Conservation (phyloP, 2,113 vertebrate genomes). For the Ammospiza caudacuta region DNA sequence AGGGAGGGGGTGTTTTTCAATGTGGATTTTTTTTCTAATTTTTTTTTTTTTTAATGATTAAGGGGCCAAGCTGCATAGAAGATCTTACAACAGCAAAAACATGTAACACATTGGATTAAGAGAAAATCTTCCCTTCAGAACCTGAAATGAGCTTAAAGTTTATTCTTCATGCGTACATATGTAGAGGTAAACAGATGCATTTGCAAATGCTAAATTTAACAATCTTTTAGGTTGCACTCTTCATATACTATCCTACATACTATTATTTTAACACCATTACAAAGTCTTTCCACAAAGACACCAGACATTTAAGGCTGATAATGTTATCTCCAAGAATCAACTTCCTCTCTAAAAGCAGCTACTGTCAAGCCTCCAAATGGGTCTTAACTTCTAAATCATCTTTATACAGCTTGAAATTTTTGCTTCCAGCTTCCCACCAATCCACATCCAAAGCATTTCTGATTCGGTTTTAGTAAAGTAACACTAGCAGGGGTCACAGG, state of each 20-base stretch:
- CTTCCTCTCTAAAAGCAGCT: neutral
- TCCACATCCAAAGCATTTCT: neutral
- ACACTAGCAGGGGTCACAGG: accelerated
- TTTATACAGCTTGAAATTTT: neutral
- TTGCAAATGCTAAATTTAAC: neutral
- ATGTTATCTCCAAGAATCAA: neutral
- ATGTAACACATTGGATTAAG: neutral
- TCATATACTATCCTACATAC: neutral
- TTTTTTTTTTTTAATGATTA: neutral
- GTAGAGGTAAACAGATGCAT: neutral
- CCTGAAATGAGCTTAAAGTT: neutral
- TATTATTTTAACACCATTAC: neutral
- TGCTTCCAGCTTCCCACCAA: neutral
- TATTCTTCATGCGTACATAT: accelerated
- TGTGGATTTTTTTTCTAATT: neutral
- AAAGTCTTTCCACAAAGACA: neutral
- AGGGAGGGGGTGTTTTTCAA: neutral
- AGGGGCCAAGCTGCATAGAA: neutral
- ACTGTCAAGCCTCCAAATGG: neutral
- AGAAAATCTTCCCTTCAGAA: neutral
- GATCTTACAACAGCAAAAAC: neutral
- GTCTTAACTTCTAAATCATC: neutral
- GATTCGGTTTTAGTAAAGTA: neutral
- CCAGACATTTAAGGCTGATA: neutral
- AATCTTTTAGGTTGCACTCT: neutral